Conservation (phyloP, 2,797 vertebrate genomes). For the Chaunax sp. region DNA sequence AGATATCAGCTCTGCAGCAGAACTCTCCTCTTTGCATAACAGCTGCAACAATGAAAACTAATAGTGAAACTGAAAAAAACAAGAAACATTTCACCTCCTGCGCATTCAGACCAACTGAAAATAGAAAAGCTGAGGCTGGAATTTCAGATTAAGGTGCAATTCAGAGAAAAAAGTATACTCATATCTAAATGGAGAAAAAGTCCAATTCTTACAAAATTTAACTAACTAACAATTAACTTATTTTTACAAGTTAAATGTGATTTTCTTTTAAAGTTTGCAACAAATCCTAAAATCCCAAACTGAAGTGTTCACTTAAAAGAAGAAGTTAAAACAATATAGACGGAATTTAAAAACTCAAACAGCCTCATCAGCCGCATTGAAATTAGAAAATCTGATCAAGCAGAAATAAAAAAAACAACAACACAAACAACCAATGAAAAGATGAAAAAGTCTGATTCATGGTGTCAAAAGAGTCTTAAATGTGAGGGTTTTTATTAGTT, state of each 20-base stretch:
- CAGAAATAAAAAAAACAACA: background rate
- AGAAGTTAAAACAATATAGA: background rate
- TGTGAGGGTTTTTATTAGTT: background rate
- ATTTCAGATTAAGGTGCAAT: conserved; percentile 8
- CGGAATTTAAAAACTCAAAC: background rate
- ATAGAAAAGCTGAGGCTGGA: conserved; percentile 38
- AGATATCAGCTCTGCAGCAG: conserved; percentile 54
- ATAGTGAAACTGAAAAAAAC: conserved; percentile 80
- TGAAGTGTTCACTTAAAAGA: background rate
- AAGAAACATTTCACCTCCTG: conserved; percentile 59
- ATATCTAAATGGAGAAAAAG: no score
- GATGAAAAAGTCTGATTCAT: background rate
- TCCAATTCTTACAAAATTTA: no score
- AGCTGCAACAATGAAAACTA: conserved; percentile 80
- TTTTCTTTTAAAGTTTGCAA: background rate
- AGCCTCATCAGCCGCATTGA: background rate
- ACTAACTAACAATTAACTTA: no score
- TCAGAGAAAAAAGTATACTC: background rate
- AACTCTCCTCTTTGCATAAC: conserved; percentile 71
- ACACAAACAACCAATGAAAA: no score
- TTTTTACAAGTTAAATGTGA: no score
- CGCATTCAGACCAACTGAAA: conserved; percentile 53
- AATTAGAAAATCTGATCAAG: no score
- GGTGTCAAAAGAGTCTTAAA: background rate
- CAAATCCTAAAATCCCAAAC: background rate